Conservation (phyloP, 2,888 invertebrate species). For the Melolontha melolontha region DNA sequence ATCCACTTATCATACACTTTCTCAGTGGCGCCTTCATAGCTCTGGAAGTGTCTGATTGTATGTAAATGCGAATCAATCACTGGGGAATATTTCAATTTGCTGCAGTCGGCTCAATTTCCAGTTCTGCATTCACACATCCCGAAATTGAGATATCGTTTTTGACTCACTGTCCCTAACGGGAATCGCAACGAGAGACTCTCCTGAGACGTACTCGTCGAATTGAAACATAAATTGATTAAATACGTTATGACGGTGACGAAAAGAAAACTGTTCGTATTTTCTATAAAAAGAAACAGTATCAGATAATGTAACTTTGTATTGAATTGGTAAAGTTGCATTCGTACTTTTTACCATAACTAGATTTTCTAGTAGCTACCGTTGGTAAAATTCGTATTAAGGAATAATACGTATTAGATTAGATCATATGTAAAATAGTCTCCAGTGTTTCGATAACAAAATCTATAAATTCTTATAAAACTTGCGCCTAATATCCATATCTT, state of each 20-base stretch:
- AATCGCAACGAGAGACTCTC: constrained; percentile 11
- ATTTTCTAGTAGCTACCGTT: too few relatives aligned
- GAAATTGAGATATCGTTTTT: constrained; percentile 21
- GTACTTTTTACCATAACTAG: too few relatives aligned
- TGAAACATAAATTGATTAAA: constrained; percentile 30
- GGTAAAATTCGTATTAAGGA: too few relatives aligned
- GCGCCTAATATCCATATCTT: too few relatives aligned
- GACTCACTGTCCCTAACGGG: constrained; percentile 5
- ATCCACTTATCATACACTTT: constrained; percentile 4
- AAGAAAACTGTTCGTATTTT: background rate
- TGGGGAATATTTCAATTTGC: constrained; percentile 59
- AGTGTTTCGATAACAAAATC: too few relatives aligned
- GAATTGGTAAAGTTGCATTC: too few relatives aligned
- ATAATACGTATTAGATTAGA: too few relatives aligned
- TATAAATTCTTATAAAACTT: too few relatives aligned
- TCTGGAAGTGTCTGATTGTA: constrained; percentile 54
- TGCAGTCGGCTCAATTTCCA: constrained; percentile 54
- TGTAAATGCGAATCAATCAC: constrained; percentile 57
- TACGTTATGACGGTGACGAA: background rate
- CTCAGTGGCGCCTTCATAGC: constrained; percentile 6
- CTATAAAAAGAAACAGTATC: background rate
- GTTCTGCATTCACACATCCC: constrained; percentile 50
- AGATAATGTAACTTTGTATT: too few relatives aligned
- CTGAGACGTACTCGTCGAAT: constrained; percentile 6
- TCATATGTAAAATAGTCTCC: too few relatives aligned